Evolutionary conservation across 1,140 invertebrate genomes (phyloP).

Genomic region (Globodera rostochiensis): DNA sequence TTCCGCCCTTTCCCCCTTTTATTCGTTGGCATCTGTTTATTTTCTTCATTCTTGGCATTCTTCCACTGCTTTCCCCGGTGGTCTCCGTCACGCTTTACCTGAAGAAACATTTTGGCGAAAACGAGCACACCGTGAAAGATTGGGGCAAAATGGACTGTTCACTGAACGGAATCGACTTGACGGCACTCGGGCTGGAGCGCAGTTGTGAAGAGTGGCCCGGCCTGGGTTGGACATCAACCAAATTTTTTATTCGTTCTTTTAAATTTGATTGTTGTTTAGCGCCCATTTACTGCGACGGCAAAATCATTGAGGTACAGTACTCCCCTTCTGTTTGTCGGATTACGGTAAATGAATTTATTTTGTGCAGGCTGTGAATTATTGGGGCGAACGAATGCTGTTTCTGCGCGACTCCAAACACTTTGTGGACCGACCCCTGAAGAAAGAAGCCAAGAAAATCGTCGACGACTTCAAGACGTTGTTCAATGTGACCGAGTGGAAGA

Average conservation of each 20-base stretch:
- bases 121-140: no score
- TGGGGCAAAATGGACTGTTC: not conserved
- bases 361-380: slow-evolving; percentile 18
- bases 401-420: slow-evolving; percentile 76
- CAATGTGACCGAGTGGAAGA: slow-evolving; percentile 6
- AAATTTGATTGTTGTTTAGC: no score
- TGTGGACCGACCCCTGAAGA: slow-evolving; percentile 80
- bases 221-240: not conserved
- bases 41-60: no score
- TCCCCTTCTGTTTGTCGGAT: not conserved
- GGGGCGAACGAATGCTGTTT: slow-evolving; percentile 6
- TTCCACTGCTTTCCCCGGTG: no score
- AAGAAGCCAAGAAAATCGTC: slow-evolving; percentile 46
- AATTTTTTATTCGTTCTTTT: no score
- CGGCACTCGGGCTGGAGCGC: not conserved
- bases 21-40: not conserved
- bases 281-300: not conserved
- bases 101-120: no score
- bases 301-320: not conserved
- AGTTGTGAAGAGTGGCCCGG: not conserved
- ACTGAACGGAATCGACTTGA: not conserved
- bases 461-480: slow-evolving; percentile 9
- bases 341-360: not conserved
- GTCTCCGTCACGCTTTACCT: no score
- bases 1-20: no score